Base-by-base conservation (phyloP, 1,140 invertebrate genomes). In the Trachymyrmex septentrionalis region DNA sequence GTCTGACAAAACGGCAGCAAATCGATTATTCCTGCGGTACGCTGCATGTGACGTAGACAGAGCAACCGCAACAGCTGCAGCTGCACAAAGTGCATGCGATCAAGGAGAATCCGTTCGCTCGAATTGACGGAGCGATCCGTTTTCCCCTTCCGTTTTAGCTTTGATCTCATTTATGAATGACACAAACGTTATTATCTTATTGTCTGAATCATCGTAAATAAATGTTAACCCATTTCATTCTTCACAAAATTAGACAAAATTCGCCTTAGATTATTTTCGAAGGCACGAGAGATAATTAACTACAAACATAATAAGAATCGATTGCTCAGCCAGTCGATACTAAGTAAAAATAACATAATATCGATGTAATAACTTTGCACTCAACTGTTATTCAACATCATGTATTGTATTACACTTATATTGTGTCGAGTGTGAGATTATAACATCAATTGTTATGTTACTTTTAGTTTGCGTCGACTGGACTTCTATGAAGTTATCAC, bases 1-100 rank as follows among this genome's bases (percentile, higher is more conserved):
- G 12, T 78, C 19, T n/a, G 48, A 55, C 14, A 55, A 67, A 80
- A 30, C 76, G 78, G n/a, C 16, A 63, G 48, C n/a, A 67, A 30
- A 75, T 84, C 69, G 57, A 84, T 84, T 61, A 63, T 75, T 61
- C 57, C 38, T 21, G 69, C 69, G 24, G 38, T 50, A 14, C 59
- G 34, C 38, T 75, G 71, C 38, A 73, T 5, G 10, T 44, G 78
- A 81, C 78, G n/a, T 81, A 81, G 78, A 81, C 64, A 81, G 78
- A 81, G 66, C 64, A 66, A 81, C 14, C 64, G 21, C 66, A 71
- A 34, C 75, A 81, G 16, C 50, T 44, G 66, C 78, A 59, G 21
- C 66, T 61, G 66, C 53, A 59, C 78, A 27, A 71, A 30, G 50
- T 57, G 59, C 75, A 64, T 24, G 38, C 38, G 50, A 71, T 34